Percentiles rank a stretch among this genome's conserved stretches.
Evolutionary conservation across 2,888 invertebrate genomes (phyloP).

Genomic region (Ochlodes sylvanus): DNA sequence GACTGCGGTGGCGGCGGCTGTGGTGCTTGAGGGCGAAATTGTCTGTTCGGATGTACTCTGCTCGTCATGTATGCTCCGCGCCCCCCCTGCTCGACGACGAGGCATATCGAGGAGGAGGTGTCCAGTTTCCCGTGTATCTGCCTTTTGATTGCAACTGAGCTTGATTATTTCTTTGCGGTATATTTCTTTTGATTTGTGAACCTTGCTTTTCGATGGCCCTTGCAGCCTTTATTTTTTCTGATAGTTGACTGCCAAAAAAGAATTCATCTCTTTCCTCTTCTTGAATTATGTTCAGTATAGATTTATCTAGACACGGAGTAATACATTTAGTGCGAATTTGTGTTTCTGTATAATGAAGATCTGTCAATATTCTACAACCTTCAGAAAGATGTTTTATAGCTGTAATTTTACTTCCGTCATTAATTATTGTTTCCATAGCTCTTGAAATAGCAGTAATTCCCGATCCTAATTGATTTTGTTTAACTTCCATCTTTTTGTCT

Average conservation of each 20-base stretch:
- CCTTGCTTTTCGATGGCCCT: conserved; percentile 34
- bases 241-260: conserved; percentile 39
- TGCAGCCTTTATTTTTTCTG: conserved; percentile 41
- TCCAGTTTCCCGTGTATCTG: conserved; percentile 27
- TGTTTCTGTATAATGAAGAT: conserved; percentile 36
- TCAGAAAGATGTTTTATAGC: conserved; percentile 36
- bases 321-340: conserved; percentile 38
- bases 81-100: too few relatives aligned
- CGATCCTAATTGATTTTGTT: conserved; percentile 41
- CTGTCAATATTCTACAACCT: conserved; percentile 38
- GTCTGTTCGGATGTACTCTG: too few relatives aligned
- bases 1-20: neutral
- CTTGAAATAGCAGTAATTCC: conserved; percentile 42
- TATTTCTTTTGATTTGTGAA: conserved; percentile 12
- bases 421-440: conserved; percentile 25
- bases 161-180: too few relatives aligned
- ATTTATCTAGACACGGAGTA: conserved; percentile 41
- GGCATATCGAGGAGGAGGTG: too few relatives aligned
- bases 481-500: conserved; percentile 32
- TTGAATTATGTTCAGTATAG: conserved; percentile 37
- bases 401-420: conserved; percentile 23
- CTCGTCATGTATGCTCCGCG: too few relatives aligned
- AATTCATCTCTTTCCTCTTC: conserved; percentile 43
- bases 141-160: neutral
- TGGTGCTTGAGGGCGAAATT: neutral